phyloP scores from a whole-genome alignment of 2,113 vertebrate species.

The Siniperca chuatsi region DNA sequence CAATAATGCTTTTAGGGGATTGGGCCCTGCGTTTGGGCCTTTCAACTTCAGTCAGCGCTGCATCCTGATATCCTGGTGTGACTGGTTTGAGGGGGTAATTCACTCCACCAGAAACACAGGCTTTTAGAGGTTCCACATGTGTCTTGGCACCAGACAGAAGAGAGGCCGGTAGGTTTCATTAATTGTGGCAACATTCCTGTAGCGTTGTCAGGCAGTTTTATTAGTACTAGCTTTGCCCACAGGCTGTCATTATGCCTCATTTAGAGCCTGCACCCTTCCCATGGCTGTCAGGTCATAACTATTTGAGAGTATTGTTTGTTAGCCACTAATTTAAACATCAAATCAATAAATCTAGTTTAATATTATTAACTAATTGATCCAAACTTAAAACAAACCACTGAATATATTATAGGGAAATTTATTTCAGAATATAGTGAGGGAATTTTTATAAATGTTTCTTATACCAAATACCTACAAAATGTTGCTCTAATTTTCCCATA shows the following conservation, averaged over 20 bases:
- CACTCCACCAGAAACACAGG: slow-evolving; percentile 77
- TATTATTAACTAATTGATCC: slow-evolving; percentile 48
- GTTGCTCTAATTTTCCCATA: not conserved
- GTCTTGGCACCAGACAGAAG: slow-evolving; percentile 85
- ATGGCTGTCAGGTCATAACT: slow-evolving; percentile 77
- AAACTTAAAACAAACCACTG: slow-evolving; percentile 23
- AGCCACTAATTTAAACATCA: slow-evolving; percentile 56
- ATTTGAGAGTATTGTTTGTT: slow-evolving; percentile 50
- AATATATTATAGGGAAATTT: not conserved
- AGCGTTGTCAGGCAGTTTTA: slow-evolving; percentile 82
- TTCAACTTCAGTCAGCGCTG: slow-evolving; percentile 78
- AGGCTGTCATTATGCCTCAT: slow-evolving; percentile 78
- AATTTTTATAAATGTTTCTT: not conserved
- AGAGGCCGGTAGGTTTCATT: slow-evolving; percentile 85
- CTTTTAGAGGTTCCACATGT: slow-evolving; percentile 93
- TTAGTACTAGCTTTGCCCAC: slow-evolving; percentile 76
- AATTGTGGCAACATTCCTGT: slow-evolving; percentile 82
- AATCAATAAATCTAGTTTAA: slow-evolving; percentile 55
- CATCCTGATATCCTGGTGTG: slow-evolving; percentile 76
- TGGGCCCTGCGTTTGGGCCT: slow-evolving; percentile 58
- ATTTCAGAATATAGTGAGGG: not conserved
- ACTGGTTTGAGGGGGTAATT: slow-evolving; percentile 77
- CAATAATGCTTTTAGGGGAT: slow-evolving; percentile 69
- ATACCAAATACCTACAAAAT: not conserved
- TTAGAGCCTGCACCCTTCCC: slow-evolving; percentile 65